Evolutionary conservation across 2,797 vertebrate species (phyloP).

Genomic region (Pachyuromys duprasi): DNA sequence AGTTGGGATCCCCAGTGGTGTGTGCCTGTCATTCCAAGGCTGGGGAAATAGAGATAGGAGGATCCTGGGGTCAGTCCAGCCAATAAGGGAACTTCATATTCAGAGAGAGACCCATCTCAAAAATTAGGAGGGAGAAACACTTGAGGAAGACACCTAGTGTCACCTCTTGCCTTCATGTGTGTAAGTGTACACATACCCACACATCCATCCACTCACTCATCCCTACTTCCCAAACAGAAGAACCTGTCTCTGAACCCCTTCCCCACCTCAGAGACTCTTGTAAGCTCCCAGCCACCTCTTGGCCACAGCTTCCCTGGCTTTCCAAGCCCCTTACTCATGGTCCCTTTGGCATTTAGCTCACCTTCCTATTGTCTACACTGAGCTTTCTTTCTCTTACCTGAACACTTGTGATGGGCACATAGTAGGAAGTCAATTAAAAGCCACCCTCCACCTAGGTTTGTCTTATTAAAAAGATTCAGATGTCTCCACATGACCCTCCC

Average conservation of each 20-base stretch:
- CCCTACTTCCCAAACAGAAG: background rate
- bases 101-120: background rate
- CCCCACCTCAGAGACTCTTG: background rate
- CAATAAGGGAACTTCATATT: background rate
- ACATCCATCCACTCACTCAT: background rate
- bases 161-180: background rate
- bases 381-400: background rate
- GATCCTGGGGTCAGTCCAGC: background rate
- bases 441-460: background rate
- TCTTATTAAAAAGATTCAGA: background rate
- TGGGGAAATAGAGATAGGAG: background rate
- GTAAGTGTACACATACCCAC: background rate
- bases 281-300: fast-evolving
- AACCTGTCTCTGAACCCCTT: background rate
- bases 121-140: background rate
- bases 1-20: background rate
- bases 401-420: background rate
- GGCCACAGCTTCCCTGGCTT: background rate
- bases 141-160: background rate
- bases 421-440: background rate
- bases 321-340: too few relatives aligned
- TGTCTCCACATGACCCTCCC: background rate
- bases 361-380: background rate
- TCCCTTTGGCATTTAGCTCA: background rate
- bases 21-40: background rate